Percentiles rank a stretch among this genome's conserved stretches.
phyloP scores from a whole-genome alignment of 2,888 invertebrate species.

The Uloborus plumipes region DNA sequence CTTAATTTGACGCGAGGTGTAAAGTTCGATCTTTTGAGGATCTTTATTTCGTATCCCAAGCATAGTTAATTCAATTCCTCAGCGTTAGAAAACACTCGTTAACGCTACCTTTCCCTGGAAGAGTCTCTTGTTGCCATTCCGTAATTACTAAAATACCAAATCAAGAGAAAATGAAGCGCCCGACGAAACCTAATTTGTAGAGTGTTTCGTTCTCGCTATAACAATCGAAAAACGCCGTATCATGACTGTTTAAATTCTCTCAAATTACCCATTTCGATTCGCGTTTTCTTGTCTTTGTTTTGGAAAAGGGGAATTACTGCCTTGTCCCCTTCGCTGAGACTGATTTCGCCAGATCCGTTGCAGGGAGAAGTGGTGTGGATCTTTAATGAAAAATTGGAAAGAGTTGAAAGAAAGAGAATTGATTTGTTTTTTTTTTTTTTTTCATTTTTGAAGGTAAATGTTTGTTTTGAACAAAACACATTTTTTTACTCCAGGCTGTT shows the following conservation, averaged over 20 bases:
- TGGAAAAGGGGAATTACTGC: conserved; percentile 39
- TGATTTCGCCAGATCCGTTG: background rate
- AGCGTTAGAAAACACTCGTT: conserved; percentile 23
- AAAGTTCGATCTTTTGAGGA: too few relatives aligned
- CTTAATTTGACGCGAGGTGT: too few relatives aligned
- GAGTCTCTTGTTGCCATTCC: conserved; percentile 8
- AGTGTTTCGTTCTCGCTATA: conserved; percentile 54
- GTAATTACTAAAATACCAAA: conserved; percentile 21
- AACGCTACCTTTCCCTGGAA: background rate
- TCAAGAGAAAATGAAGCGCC: conserved; percentile 10
- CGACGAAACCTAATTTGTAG: conserved; percentile 51
- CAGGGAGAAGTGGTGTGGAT: conserved; percentile 12
- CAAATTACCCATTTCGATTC: conserved; percentile 40
- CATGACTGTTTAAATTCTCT: conserved; percentile 61
- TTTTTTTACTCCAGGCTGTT: too few relatives aligned
- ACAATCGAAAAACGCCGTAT: conserved; percentile 61
- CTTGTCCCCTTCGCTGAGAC: conserved; percentile 1
- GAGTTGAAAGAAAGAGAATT: too few relatives aligned
- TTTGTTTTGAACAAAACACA: too few relatives aligned
- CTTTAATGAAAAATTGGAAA: background rate
- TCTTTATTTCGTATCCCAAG: too few relatives aligned
- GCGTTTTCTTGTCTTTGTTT: conserved; percentile 40
- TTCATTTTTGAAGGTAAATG: too few relatives aligned
- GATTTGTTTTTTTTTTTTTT: too few relatives aligned
- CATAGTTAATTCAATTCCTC: conserved; percentile 33